Percentiles rank a stretch among this genome's conserved stretches.
phyloP scores from a whole-genome alignment of 2,797 vertebrate genomes.

The Pitangus sulphuratus region DNA sequence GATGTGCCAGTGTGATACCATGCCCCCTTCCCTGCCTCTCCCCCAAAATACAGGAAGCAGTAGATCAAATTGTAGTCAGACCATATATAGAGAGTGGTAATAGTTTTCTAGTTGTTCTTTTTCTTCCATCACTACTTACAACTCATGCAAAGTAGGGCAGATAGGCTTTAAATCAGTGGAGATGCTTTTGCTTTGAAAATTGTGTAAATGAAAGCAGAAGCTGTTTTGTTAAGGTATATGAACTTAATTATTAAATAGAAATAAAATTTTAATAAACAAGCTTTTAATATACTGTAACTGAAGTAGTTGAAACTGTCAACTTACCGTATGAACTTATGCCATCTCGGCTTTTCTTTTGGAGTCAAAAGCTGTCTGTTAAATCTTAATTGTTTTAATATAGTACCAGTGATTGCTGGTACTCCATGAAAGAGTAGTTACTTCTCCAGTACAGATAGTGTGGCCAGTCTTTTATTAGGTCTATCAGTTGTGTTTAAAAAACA shows the following conservation, averaged over 20 bases:
- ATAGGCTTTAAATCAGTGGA: neutral
- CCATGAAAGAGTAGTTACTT: neutral
- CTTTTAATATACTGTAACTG: neutral
- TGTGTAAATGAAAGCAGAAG: neutral
- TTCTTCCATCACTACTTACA: neutral
- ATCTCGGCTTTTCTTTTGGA: neutral
- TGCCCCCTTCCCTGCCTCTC: neutral
- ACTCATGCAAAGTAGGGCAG: neutral
- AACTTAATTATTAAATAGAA: neutral
- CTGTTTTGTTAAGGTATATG: neutral
- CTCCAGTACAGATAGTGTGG: neutral
- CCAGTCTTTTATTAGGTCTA: neutral
- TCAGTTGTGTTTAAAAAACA: neutral
- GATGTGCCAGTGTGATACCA: neutral
- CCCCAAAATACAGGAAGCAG: neutral
- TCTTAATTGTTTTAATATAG: neutral
- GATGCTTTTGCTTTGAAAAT: neutral
- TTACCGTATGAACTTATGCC: neutral
- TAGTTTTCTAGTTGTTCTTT: neutral
- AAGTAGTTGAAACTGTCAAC: neutral
- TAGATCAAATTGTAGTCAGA: neutral
- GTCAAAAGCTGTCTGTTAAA: neutral
- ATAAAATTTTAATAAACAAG: neutral
- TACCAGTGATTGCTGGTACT: neutral
- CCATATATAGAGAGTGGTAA: rapidly evolving